Percentiles rank a stretch among this genome's conserved stretches.
Conservation (phyloP, 2,797 vertebrate genomes). For the Antrozous pallidus region DNA sequence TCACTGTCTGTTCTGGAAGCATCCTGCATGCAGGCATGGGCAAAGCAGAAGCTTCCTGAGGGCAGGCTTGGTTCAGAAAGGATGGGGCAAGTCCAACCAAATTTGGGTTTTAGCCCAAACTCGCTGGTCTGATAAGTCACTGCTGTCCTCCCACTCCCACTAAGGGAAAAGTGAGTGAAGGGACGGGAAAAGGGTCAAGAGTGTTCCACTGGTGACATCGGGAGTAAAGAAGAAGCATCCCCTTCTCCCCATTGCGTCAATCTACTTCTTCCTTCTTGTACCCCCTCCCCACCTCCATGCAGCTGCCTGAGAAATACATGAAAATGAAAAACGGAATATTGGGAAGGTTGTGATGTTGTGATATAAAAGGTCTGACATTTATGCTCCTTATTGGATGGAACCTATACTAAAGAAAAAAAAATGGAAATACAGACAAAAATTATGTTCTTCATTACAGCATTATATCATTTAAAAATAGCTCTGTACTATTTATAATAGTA, state of each 20-base stretch:
- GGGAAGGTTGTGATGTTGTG: background rate
- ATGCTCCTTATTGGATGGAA: background rate
- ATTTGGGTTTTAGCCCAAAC: background rate
- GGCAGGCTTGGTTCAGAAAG: background rate
- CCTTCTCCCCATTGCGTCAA: background rate
- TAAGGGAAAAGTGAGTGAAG: background rate
- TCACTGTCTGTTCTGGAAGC: background rate
- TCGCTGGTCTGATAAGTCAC: background rate
- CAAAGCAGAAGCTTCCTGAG: background rate
- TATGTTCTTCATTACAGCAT: background rate
- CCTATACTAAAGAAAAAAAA: background rate
- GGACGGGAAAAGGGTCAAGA: too few species aligned
- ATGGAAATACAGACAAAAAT: constrained; percentile 4
- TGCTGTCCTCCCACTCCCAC: background rate
- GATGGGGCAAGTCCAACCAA: background rate
- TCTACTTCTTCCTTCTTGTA: background rate
- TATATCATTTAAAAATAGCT: constrained; percentile 11
- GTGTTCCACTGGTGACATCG: background rate
- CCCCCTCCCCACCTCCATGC: too few species aligned
- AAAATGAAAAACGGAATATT: background rate
- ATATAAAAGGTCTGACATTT: background rate
- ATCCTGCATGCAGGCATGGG: background rate
- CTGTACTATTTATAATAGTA: constrained; percentile 6
- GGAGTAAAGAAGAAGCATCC: background rate
- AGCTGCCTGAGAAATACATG: background rate